Conservation (phyloP, 2,888 invertebrate species). For the Julus scanicus region DNA sequence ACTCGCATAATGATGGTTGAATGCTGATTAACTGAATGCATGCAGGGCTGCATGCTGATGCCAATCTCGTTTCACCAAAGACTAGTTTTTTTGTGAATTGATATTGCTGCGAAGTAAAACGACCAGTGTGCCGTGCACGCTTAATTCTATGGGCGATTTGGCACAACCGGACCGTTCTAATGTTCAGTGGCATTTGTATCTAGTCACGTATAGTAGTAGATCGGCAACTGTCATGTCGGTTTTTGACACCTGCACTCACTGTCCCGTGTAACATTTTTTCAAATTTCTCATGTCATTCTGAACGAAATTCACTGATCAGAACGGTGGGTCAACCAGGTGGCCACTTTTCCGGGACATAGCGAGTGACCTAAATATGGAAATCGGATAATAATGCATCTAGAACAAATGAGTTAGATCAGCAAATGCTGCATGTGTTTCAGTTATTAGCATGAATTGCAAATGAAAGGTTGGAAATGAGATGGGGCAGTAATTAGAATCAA, state of each 20-base stretch:
- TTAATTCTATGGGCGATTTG: no score
- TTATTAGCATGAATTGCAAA: not conserved
- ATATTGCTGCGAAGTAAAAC: not conserved
- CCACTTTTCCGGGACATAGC: not conserved
- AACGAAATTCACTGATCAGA: not conserved
- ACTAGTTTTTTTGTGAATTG: not conserved
- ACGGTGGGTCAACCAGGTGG: conserved; percentile 20
- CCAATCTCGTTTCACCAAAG: not conserved
- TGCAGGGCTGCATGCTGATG: not conserved
- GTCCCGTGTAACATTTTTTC: not conserved
- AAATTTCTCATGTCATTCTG: not conserved
- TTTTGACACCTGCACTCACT: not conserved
- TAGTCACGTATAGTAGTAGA: not conserved
- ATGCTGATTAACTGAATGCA: not conserved
- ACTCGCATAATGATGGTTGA: not conserved
- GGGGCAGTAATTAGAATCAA: no score
- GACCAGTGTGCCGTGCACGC: no score
- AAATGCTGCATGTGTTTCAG: not conserved
- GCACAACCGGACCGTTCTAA: not conserved
- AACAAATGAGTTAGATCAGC: not conserved
- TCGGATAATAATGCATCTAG: conserved; percentile 15
- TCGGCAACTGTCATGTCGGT: not conserved
- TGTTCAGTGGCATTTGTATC: not conserved
- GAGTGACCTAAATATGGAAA: conserved; percentile 31
- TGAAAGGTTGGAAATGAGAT: not conserved